Conservation (phyloP, 2,888 invertebrate genomes). For the Eilema sororculum region DNA sequence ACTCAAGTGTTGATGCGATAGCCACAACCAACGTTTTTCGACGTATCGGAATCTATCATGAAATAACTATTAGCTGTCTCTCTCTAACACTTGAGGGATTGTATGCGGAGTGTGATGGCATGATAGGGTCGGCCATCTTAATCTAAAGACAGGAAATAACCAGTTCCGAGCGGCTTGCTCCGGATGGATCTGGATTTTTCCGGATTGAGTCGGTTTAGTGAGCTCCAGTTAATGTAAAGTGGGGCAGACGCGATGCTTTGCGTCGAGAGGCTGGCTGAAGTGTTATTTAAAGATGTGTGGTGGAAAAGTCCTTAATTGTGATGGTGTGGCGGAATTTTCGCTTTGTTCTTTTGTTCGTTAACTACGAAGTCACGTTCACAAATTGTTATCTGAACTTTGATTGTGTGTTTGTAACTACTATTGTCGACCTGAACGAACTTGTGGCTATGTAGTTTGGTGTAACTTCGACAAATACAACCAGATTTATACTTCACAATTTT, state of each 20-base stretch:
- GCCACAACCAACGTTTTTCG: conserved; percentile 60
- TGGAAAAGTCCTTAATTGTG: conserved; percentile 62
- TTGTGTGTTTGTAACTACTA: conserved; percentile 19
- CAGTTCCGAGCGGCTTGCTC: conserved; percentile 65
- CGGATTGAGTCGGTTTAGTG: conserved; percentile 64
- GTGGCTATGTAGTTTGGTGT: not conserved
- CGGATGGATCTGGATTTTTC: conserved; percentile 74
- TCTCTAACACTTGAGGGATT: conserved; percentile 39
- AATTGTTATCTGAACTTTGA: conserved; percentile 27
- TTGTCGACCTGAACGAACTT: not conserved
- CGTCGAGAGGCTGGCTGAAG: conserved; percentile 33
- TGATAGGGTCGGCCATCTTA: conserved; percentile 58
- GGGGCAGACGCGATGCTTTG: conserved; percentile 55
- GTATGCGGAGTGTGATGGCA: conserved; percentile 43
- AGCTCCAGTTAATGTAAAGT: conserved; percentile 53
- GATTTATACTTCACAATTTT: too few relatives aligned
- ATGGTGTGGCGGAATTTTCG: conserved; percentile 31
- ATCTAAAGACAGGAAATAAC: conserved; percentile 74
- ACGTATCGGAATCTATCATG: conserved; percentile 70
- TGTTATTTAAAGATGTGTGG: conserved; percentile 62
- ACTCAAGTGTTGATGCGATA: conserved; percentile 75
- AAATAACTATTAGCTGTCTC: conserved; percentile 53
- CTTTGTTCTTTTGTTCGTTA: conserved; percentile 36
- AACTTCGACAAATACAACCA: too few relatives aligned
- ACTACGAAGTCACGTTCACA: conserved; percentile 25